Evolutionary conservation across 1,140 invertebrate genomes (phyloP).

Genomic region (Drosophila fuyamai): DNA sequence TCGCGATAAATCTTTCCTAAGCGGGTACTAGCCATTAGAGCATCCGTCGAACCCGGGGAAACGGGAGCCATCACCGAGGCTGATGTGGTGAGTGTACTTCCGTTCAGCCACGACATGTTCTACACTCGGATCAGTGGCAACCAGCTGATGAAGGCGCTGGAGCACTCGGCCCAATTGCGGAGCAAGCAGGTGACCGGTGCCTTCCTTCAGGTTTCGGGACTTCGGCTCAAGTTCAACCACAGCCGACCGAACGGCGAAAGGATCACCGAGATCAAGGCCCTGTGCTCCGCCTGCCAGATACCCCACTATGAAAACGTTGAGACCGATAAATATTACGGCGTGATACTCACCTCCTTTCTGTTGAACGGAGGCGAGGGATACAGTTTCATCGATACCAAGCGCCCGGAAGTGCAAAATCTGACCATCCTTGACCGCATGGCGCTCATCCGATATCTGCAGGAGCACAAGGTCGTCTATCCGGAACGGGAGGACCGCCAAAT

Average conservation of each 20-base stretch:
- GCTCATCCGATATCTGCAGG: constrained; percentile 52
- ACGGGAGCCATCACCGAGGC: constrained; percentile 56
- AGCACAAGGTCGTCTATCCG: constrained; percentile 84
- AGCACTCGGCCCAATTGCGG: constrained; percentile 86
- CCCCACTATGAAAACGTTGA: constrained; percentile 51
- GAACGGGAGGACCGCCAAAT: constrained; percentile 85
- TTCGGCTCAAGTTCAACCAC: constrained; percentile 86
- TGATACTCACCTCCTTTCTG: constrained; percentile 84
- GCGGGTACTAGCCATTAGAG: constrained; percentile 56
- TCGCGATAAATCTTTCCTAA: neutral
- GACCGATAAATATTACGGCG: constrained; percentile 81
- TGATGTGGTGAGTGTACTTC: constrained; percentile 85
- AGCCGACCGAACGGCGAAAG: constrained; percentile 85
- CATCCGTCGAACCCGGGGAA: constrained; percentile 43
- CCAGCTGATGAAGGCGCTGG: constrained; percentile 83
- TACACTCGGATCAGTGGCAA: constrained; percentile 86
- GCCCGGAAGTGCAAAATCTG: constrained; percentile 4
- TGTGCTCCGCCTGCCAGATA: constrained; percentile 86
- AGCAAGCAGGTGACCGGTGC: constrained; percentile 85
- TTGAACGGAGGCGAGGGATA: constrained; percentile 72
- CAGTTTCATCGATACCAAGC: constrained; percentile 30
- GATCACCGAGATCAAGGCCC: constrained; percentile 85
- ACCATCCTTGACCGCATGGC: constrained; percentile 40
- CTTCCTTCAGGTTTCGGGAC: constrained; percentile 87
- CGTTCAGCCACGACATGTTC: constrained; percentile 86